Evolutionary conservation across 2,888 invertebrate genomes (phyloP), one percentile per base, ranked within the genome.

Genomic region (Hypolimnas misippus): DNA sequence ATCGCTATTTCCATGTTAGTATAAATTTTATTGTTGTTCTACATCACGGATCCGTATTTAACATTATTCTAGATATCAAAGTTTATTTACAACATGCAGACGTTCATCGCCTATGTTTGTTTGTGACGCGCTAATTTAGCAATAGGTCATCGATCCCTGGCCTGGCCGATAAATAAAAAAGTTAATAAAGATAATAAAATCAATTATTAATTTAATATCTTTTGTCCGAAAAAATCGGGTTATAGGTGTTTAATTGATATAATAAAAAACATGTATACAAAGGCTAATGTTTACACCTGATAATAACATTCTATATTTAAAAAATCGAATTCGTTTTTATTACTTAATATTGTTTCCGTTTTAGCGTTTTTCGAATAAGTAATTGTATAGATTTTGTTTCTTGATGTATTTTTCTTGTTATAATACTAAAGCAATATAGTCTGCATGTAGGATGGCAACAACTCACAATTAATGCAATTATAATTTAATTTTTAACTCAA

Each of bases 1-100:
- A 86, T 91, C 73, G 83, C 89, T 73, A 76, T 92, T 79, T 87
- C 91, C 75, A 90, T 92, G 92, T 92, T 76, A 89, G 91, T 89
- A 77, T 70, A 49, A 55, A 42, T 66, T 70, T 71, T 71, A 70
- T 63, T 57, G 51, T 65, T 63, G 46, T 63, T 49, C 54, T 54
- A 62, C 44, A 57, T 61, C 59, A 61, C 42, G 51, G 52, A 62
- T 44, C 42, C 38, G 35, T 46, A 38, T 53, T 29, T 38, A 31
- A 51, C 38, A 49, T 29, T 53, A 44, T 25, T 14, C 21, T 25
- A 61, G 55, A 38, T 53, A 56, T 56, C 50, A 29, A 19, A 53
- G 53, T 54, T 60, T 56, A 63, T 63, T 65, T 63, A 53, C 56
- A n/a, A 57, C 42, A 49, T 16, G n/a, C 49, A 50, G 56, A 63